Percentiles rank a stretch among this genome's conserved stretches.
These are phyloP conservation scores for Paratilapia polleni DNA, from an alignment of 2,113 vertebrate species.

Conservation along the genomic window DNA sequence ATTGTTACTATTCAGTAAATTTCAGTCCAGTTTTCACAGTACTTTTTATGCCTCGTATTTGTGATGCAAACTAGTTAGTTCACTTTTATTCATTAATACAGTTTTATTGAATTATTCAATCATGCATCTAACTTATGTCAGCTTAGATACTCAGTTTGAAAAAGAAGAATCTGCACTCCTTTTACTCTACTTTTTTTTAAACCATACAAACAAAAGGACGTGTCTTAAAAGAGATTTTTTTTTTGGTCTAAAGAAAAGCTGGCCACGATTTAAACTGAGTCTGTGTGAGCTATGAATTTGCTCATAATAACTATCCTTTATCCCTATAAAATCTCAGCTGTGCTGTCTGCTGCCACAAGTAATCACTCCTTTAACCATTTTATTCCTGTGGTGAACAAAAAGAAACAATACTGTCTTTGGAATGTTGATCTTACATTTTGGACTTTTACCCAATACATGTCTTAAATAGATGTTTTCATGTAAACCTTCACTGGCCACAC, in stretches of 20 bases:
- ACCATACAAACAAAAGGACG: background rate
- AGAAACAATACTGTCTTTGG: conserved; percentile 43
- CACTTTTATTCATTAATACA: background rate
- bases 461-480: conserved; percentile 37
- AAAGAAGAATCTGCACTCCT: background rate
- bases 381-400: conserved; percentile 19
- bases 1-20: background rate
- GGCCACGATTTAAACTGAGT: conserved; percentile 13
- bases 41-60: background rate
- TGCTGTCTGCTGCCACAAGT: conserved; percentile 44
- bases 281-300: conserved; percentile 16
- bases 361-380: conserved; percentile 32
- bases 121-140: background rate
- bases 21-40: background rate
- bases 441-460: conserved; percentile 20
- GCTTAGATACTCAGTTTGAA: background rate
- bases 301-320: conserved; percentile 53
- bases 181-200: background rate
- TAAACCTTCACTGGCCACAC: conserved; percentile 17
- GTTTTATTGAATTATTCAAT: too few species aligned
- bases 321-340: conserved; percentile 50
- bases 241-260: background rate
- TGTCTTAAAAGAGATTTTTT: background rate
- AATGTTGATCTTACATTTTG: conserved; percentile 59
- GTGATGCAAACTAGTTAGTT: background rate